phyloP scores from a whole-genome alignment of 1,140 invertebrate genomes.

The Ceratina japonica region DNA sequence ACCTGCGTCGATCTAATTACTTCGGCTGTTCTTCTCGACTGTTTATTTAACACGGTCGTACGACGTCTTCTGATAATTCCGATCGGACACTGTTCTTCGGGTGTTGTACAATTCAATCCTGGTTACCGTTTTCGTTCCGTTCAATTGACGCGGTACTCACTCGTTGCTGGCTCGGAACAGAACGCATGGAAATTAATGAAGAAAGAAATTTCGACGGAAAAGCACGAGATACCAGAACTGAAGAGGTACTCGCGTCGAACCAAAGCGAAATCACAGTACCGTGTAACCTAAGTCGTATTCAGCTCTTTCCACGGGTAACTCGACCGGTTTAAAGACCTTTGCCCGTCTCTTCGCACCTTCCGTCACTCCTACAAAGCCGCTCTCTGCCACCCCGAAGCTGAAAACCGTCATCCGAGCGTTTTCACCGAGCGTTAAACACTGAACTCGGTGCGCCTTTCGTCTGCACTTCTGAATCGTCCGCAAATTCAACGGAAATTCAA shows the following conservation, averaged over 20 bases:
- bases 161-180: no score
- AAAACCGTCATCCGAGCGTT: not conserved
- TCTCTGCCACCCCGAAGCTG: not conserved
- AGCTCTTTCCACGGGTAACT: not conserved
- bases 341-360: not conserved
- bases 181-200: no score
- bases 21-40: not conserved
- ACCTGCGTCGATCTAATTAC: no score
- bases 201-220: not conserved
- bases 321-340: not conserved
- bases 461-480: not conserved
- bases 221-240: no score
- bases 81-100: no score
- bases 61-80: no score
- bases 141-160: no score
- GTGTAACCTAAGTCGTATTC: not conserved
- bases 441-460: not conserved
- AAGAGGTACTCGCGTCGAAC: no score
- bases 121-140: no score
- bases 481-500: not conserved
- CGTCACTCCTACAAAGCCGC: not conserved
- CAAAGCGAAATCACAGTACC: no score
- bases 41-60: not conserved
- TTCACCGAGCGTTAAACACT: slow-evolving; percentile 6
- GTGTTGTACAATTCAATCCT: no score